Evolutionary conservation across 2,113 vertebrate species (phyloP), one percentile per base, ranked within the genome.

Genomic region (Ptilonorhynchus violaceus): DNA sequence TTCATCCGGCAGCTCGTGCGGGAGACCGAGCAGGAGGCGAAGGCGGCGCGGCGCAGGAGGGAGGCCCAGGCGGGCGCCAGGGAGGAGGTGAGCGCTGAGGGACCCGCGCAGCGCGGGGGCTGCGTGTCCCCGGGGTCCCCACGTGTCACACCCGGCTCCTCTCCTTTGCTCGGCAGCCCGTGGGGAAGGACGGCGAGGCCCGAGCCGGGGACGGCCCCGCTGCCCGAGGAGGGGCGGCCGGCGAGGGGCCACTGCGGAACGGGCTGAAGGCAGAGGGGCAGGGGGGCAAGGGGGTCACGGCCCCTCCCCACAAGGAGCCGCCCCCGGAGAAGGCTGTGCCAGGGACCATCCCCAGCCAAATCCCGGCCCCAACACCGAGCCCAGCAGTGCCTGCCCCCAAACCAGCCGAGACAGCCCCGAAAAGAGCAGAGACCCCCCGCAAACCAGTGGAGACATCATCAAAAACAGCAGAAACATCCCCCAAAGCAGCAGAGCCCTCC

Each of bases 1-100:
- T 99, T 99, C 98, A 99, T 99, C 94, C 99, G 98, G 89, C 99
- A 99, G 94, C 98, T 99, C 6, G 99, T 99, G 83, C 95, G 99
- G 87, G 99, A 99, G 76, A 99, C 99, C 0, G 99, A 99, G 98
- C 99, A 99, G 92, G 99, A 99, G 94, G 97, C 98, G 66, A 98
- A 97, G 72, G 97, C 89, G 2, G 98, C 98, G 0, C 98, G 98
- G 27, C 63, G 67, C 42, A 99, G 98, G 78, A 99, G 98, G 56
- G 98, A 98, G 5, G 97, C 98, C 16, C 84, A 17, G 7, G 82
- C 8, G 2, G 25, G 37, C 3, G 17, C 24, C 25, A 97, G 96
- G 2, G 98, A 97, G 63, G 97, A 98, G 68, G 98, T 98, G 74
- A 97, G 97, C 0, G 1, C 25, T 3, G 44, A 0, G 9, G 22